These are phyloP conservation scores for Oligia fasciuncula DNA, from an alignment of 2,888 invertebrate species.

Conservation along the genomic window DNA sequence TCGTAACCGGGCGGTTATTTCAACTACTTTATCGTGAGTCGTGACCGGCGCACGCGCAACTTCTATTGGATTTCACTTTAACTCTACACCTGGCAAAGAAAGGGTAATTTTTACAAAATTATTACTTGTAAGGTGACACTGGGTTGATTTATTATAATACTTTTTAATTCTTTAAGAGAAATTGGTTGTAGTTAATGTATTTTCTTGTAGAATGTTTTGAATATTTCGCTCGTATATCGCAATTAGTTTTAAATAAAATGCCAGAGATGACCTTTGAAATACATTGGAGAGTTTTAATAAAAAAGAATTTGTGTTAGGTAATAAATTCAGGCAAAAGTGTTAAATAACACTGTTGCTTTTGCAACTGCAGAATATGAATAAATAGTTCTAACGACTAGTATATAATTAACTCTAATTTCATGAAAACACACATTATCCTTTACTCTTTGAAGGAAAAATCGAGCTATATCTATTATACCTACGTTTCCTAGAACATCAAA, in stretches of 20 bases:
- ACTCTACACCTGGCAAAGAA: conserved; percentile 53
- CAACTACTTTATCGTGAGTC: conserved; percentile 69
- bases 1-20: conserved; percentile 61
- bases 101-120: conserved; percentile 47
- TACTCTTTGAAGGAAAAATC: neutral
- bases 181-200: conserved; percentile 13
- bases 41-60: conserved; percentile 50
- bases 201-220: conserved; percentile 14
- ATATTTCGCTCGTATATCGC: conserved; percentile 32
- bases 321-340: neutral
- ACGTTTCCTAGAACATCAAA: neutral
- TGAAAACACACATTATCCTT: too few species aligned
- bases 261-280: conserved; percentile 38
- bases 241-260: conserved; percentile 47
- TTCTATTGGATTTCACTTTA: conserved; percentile 57
- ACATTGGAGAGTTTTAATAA: conserved; percentile 31
- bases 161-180: conserved; percentile 40
- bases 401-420: neutral
- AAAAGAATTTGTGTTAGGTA: conserved; percentile 3
- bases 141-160: conserved; percentile 46
- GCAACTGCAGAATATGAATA: neutral
- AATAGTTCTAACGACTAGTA: neutral
- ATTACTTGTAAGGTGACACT: conserved; percentile 38
- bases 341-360: neutral
- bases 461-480: neutral